Conservation (phyloP, 2,113 vertebrate genomes). For the Callipepla squamata region DNA sequence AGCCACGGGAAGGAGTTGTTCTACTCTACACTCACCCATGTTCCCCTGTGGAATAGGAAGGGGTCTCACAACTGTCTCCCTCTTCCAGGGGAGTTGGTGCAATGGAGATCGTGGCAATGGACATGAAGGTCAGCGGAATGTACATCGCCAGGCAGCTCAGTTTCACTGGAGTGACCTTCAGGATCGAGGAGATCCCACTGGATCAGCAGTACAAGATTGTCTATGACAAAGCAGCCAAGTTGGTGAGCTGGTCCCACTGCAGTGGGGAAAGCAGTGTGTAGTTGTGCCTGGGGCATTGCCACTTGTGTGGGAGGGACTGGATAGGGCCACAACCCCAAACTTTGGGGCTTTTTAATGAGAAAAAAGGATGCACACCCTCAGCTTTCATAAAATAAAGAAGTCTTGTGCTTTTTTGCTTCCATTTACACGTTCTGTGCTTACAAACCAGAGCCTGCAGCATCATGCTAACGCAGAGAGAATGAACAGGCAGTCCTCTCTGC, state of each 20-base stretch:
- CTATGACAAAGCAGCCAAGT: conserved; percentile 93
- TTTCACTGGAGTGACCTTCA: conserved; percentile 96
- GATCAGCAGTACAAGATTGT: conserved; percentile 87
- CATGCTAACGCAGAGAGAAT: accelerated
- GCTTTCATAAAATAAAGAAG: neutral
- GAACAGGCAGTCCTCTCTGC: neutral
- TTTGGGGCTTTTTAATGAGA: neutral
- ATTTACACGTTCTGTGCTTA: neutral
- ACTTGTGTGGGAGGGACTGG: neutral
- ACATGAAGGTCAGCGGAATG: conserved; percentile 99
- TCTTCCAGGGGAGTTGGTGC: conserved; percentile 91
- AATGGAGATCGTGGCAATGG: conserved; percentile 99
- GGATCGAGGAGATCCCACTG: conserved; percentile 93
- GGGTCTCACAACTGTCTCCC: neutral
- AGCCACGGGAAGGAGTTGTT: neutral
- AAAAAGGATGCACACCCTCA: accelerated
- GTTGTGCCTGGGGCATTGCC: neutral
- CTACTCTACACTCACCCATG: neutral
- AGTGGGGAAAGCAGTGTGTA: neutral
- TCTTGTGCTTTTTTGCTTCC: neutral
- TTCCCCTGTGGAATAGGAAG: neutral
- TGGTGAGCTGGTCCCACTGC: conserved; percentile 81
- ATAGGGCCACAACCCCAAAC: accelerated
- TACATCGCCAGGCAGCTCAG: conserved; percentile 99
- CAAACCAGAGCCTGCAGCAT: neutral